These are phyloP conservation scores for Atethmia centrago DNA, from an alignment of 2,888 invertebrate species.

Conservation along the genomic window DNA sequence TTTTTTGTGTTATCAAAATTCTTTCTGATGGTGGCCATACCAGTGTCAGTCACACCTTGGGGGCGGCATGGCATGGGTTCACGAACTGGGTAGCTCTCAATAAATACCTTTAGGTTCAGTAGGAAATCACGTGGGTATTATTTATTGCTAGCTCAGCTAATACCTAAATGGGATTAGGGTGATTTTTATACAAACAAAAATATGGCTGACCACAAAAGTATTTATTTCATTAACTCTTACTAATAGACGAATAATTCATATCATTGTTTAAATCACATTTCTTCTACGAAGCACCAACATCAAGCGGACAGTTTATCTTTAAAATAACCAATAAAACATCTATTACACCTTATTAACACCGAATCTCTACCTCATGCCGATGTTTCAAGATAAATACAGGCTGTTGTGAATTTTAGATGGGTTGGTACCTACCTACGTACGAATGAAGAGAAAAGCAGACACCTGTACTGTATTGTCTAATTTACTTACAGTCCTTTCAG, in stretches of 20 bases:
- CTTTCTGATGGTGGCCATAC: no score
- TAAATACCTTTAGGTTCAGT: not conserved
- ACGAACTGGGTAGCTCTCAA: not conserved
- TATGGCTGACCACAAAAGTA: conserved; percentile 42
- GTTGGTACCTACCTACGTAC: not conserved
- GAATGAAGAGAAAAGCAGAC: not conserved
- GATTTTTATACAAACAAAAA: conserved; percentile 12
- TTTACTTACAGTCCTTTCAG: not conserved
- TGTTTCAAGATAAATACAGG: not conserved
- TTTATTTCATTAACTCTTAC: conserved; percentile 50
- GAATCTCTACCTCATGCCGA: conserved; percentile 16
- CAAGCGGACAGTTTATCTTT: conserved; percentile 74
- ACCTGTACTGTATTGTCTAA: not conserved
- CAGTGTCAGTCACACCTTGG: no score
- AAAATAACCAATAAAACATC: conserved; percentile 35
- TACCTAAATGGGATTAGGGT: not conserved
- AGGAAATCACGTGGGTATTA: not conserved
- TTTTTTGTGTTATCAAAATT: no score
- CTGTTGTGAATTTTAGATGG: not conserved
- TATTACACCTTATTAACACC: conserved; percentile 15
- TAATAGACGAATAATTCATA: conserved; percentile 61
- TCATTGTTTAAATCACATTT: conserved; percentile 69
- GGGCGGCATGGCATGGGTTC: no score
- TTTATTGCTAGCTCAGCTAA: not conserved
- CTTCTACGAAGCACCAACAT: conserved; percentile 83